These are phyloP conservation scores for Acanthosepion lycidas DNA, from an alignment of 2,888 invertebrate species.

Conservation along the genomic window DNA sequence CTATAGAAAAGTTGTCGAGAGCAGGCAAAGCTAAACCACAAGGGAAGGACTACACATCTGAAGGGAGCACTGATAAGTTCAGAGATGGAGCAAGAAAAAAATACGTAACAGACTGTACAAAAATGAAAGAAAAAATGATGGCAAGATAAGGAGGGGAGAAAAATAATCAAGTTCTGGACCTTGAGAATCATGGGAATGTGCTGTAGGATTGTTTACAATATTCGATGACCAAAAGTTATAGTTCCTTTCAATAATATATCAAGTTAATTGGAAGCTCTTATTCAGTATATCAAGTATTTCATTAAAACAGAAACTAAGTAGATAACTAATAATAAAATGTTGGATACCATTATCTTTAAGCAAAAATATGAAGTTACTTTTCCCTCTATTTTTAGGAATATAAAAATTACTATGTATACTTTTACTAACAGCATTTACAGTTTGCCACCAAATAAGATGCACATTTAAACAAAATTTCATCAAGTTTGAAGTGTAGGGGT, in stretches of 20 bases:
- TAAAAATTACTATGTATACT: too few species aligned
- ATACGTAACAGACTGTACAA: neutral
- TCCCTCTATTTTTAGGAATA: too few species aligned
- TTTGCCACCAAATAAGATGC: too few species aligned
- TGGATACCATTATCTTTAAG: too few species aligned
- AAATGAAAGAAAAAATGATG: neutral
- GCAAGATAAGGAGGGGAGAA: neutral
- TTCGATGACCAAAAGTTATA: neutral
- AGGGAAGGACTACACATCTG: constrained; percentile 21
- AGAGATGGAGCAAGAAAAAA: neutral
- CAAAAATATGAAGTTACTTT: too few species aligned
- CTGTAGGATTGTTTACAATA: neutral
- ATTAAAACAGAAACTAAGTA: too few species aligned
- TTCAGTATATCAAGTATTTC: too few species aligned
- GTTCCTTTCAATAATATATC: neutral
- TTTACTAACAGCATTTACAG: too few species aligned
- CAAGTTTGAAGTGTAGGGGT: too few species aligned
- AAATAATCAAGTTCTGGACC: neutral
- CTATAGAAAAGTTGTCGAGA: neutral
- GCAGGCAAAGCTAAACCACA: neutral
- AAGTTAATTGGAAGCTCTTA: neutral
- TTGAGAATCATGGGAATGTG: neutral
- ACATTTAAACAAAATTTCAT: too few species aligned
- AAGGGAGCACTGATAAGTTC: neutral
- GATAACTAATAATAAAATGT: too few species aligned